Evolutionary conservation across 35 echinoderm and acorn worm genomes (phyloP).

Genomic region (Apostichopus parvimensis): DNA sequence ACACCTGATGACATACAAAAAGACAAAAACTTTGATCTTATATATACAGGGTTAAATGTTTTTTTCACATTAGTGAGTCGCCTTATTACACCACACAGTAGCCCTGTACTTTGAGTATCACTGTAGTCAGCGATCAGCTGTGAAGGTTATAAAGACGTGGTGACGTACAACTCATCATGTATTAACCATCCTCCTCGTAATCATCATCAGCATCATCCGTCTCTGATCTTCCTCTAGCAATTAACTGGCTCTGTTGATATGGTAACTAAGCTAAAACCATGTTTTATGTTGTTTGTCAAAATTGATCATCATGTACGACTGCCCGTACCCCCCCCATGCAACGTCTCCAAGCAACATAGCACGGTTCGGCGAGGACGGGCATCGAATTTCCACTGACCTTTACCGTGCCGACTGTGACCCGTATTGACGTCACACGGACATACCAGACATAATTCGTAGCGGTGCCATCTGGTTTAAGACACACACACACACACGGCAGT

Average conservation of each 20-base stretch:
- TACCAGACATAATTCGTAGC: constrained; percentile 24
- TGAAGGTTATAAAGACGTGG: background rate
- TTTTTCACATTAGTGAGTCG: background rate
- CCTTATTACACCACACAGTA: background rate
- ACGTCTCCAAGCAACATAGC: constrained; percentile 16
- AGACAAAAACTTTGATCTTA: too few species aligned
- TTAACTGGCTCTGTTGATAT: constrained; percentile 21
- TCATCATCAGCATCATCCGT: constrained; percentile 8
- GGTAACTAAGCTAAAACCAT: constrained; percentile 46
- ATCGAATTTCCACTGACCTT: constrained; percentile 33
- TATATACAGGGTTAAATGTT: too few species aligned
- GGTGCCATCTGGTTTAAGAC: constrained; percentile 27
- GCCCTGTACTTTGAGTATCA: background rate
- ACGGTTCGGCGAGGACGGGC: background rate
- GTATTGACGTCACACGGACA: constrained; percentile 51
- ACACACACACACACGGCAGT: background rate
- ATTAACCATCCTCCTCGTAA: constrained; percentile 28
- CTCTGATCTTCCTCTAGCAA: background rate
- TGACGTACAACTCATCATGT: background rate
- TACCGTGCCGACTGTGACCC: constrained; percentile 1
- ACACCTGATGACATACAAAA: too few species aligned
- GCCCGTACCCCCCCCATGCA: background rate
- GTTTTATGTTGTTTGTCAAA: constrained; percentile 52
- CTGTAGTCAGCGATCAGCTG: background rate
- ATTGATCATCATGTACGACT: constrained; percentile 33